phyloP scores from a whole-genome alignment of 2,797 vertebrate genomes.

The Pseudochirops cupreus region DNA sequence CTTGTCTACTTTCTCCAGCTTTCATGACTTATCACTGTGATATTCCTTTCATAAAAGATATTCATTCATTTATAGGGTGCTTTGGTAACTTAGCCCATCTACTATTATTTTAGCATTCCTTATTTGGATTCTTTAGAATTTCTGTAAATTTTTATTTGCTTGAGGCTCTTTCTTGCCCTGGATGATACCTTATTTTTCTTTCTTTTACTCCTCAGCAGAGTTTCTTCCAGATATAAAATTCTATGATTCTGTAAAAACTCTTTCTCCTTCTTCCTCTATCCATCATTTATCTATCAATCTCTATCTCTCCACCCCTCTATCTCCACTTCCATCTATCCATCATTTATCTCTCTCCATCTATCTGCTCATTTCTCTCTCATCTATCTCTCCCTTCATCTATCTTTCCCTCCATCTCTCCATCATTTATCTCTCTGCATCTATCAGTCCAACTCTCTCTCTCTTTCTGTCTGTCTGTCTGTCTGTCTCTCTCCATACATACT shows the following conservation, averaged over 20 bases:
- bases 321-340: no score
- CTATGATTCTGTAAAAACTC: background rate
- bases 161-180: background rate
- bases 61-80: background rate
- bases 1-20: background rate
- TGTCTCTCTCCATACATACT: background rate
- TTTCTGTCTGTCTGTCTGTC: no score
- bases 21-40: background rate
- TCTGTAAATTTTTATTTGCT: background rate
- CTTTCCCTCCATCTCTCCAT: background rate
- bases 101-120: background rate
- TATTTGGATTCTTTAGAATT: background rate
- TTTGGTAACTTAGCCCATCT: background rate
- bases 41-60: background rate
- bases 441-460: no score
- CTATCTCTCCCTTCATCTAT: background rate
- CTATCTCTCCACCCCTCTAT: background rate
- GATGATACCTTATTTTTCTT: background rate
- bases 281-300: background rate
- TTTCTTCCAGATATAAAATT: background rate
- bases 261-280: background rate
- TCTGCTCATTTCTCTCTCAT: background rate
- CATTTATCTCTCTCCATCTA: background rate
- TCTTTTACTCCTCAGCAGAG: background rate
- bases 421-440: no score